These are phyloP conservation scores for Coelopa frigida DNA, from an alignment of 1,140 invertebrate species.

Conservation along the genomic window DNA sequence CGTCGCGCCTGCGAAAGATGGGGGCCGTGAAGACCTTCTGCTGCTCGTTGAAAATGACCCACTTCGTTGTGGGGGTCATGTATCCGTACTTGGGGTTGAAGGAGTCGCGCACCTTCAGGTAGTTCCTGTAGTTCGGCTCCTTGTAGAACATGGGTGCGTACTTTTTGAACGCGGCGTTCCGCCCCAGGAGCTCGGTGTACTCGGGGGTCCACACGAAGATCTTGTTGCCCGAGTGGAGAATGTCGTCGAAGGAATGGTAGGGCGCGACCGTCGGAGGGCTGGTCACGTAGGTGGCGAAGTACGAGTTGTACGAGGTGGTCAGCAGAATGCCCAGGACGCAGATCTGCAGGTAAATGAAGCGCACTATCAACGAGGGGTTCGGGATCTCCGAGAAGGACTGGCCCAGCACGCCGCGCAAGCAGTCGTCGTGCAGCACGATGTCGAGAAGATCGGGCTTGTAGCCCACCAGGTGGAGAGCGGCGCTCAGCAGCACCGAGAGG, in stretches of 20 bases:
- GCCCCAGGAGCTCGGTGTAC: conserved; percentile 25
- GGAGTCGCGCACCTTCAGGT: conserved; percentile 20
- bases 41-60: conserved; percentile 28
- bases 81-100: conserved; percentile 28
- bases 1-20: conserved; percentile 24
- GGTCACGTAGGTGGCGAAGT: conserved; percentile 36
- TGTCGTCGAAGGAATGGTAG: conserved; percentile 25
- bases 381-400: conserved; percentile 29
- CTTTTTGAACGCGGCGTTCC: conserved; percentile 20
- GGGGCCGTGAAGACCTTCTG: conserved; percentile 29
- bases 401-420: conserved; percentile 28
- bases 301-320: conserved; percentile 35
- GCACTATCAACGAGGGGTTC: conserved; percentile 20
- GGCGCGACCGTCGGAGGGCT: conserved; percentile 23
- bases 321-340: conserved; percentile 31
- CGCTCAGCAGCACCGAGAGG: conserved; percentile 18
- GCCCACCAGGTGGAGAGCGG: conserved; percentile 20
- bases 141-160: conserved; percentile 28
- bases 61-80: conserved; percentile 25
- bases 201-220: conserved; percentile 24
- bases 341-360: conserved; percentile 31
- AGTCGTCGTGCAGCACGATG: conserved; percentile 29
- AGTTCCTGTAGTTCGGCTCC: conserved; percentile 20
- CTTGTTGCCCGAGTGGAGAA: conserved; percentile 23
- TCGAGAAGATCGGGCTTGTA: conserved; percentile 20